phyloP scores from a whole-genome alignment of 2,113 vertebrate species.

The Tupaia tana region DNA sequence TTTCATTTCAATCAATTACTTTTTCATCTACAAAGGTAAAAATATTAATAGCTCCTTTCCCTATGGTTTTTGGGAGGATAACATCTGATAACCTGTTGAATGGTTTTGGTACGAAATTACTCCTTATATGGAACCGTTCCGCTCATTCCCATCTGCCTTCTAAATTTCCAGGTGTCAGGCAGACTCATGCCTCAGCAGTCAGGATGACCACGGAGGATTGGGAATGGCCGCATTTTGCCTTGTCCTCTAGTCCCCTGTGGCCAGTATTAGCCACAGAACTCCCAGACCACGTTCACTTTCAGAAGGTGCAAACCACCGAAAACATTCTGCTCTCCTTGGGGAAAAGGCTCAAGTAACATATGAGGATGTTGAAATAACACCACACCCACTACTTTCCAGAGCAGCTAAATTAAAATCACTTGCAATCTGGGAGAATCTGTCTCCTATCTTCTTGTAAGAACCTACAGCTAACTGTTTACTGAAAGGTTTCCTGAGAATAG shows the following conservation, averaged over 20 bases:
- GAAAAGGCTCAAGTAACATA: constrained; percentile 71
- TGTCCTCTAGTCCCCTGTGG: neutral
- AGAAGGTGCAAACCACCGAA: constrained; percentile 58
- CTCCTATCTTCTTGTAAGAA: constrained; percentile 72
- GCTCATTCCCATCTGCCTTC: neutral
- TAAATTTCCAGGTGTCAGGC: neutral
- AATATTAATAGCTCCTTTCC: neutral
- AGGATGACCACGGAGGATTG: neutral
- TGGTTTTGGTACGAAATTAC: neutral
- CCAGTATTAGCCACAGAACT: neutral
- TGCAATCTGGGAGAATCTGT: constrained; percentile 75
- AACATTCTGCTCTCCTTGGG: constrained; percentile 62
- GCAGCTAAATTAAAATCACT: constrained; percentile 78
- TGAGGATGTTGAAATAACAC: constrained; percentile 76
- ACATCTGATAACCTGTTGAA: neutral
- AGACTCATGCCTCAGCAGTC: neutral
- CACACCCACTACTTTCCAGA: constrained; percentile 74
- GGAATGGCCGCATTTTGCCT: constrained; percentile 16
- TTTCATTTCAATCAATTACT: neutral
- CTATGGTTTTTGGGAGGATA: neutral
- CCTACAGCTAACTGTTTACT: constrained; percentile 69
- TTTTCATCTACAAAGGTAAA: neutral
- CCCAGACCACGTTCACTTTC: constrained; percentile 11
- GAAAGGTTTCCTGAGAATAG: constrained; percentile 79
- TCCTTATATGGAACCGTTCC: neutral